Evolutionary conservation across 2,888 invertebrate species (phyloP), one percentile per base, ranked within the genome.

Genomic region (Rutpela maculata): DNA sequence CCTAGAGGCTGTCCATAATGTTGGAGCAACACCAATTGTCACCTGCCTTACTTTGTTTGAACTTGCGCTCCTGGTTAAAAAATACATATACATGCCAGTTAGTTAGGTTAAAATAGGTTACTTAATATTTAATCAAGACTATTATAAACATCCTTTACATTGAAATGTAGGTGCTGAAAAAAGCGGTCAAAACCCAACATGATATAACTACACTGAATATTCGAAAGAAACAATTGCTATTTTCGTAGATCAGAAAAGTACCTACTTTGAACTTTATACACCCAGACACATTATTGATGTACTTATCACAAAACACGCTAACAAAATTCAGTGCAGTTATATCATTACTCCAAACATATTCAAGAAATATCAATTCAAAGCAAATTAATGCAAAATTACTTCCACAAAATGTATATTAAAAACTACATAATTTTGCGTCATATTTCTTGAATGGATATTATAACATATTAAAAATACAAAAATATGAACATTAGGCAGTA

Each of bases 1-100:
- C 90, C 90, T 90, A 89, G 90, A 88, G 80, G 90, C 88, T 74
- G 90, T 90, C 89, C 90, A 85, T 84, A 90, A 85, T 77, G 86
- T 88, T 82, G 90, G 90, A 84, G 89, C 90, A 81, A 88, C 88
- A 88, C 88, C 88, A 84, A 89, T 88, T 80, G 90, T 88, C 85
- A 88, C 88, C 84, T 88, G 87, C 81, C 88, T 87, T 80, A 89
- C 87, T 87, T 89, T 89, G 87, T 84, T 87, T 84, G 88, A 85
- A 84, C 88, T 88, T 86, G 88, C 86, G 82, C 88, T 88, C 89
- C 90, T 90, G 85, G 83, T 86, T 85, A 86, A 88, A 84, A 86
- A 82, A 86, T 81, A 84, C 81, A 85, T 83, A 80, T 76, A 89
- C 88, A 88, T 88, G 88, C 88, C 78, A 85, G 85, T 87, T 85